These are phyloP conservation scores for Stenodema calcarata DNA, from an alignment of 2,888 invertebrate genomes.

Conservation along the genomic window DNA sequence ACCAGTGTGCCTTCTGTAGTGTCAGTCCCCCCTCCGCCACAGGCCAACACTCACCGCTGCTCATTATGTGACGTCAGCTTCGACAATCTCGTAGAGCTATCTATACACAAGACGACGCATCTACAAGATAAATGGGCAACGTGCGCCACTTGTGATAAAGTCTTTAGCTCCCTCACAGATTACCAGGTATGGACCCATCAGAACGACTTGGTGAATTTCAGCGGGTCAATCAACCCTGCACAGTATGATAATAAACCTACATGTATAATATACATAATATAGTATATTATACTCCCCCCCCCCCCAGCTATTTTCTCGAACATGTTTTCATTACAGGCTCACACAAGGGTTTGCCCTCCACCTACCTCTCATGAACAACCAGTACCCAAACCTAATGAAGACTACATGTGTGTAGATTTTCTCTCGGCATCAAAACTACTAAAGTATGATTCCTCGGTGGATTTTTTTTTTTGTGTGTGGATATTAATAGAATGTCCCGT, in stretches of 20 bases:
- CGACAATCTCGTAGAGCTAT: constrained; percentile 22
- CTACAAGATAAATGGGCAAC: constrained; percentile 41
- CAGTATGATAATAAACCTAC: too few relatives aligned
- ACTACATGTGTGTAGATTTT: neutral
- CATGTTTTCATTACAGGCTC: neutral
- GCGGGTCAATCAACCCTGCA: too few relatives aligned
- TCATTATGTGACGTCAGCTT: constrained; percentile 34
- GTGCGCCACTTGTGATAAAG: constrained; percentile 51
- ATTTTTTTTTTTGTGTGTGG: too few relatives aligned
- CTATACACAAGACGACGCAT: constrained; percentile 50
- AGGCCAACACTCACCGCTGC: constrained; percentile 34
- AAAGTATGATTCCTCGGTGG: neutral
- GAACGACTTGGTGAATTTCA: too few relatives aligned
- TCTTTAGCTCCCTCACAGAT: constrained; percentile 46
- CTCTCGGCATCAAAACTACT: neutral
- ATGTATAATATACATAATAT: too few relatives aligned
- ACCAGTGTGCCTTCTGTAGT: neutral
- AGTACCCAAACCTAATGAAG: neutral
- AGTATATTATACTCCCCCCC: too few relatives aligned
- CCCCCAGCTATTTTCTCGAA: neutral
- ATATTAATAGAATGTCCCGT: too few relatives aligned
- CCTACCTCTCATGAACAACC: neutral
- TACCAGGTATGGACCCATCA: constrained; percentile 42
- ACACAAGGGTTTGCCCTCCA: neutral
- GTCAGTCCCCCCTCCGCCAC: neutral